Evolutionary conservation across 2,797 vertebrate species (phyloP).

Genomic region (Jordanella pulchra): DNA sequence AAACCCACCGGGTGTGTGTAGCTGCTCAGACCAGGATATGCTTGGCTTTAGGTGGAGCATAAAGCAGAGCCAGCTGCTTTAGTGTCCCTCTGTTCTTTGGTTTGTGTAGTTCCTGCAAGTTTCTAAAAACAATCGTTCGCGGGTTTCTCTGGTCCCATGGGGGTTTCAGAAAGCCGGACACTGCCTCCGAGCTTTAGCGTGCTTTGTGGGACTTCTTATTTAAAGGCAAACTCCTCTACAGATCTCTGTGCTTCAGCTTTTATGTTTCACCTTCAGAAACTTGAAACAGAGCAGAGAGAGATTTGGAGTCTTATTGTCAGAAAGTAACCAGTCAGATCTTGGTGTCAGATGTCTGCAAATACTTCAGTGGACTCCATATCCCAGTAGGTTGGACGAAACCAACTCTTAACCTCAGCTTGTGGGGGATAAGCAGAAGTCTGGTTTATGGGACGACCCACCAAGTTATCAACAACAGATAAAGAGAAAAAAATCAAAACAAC

Average conservation of each 20-base stretch:
- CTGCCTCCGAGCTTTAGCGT: constrained; percentile 18
- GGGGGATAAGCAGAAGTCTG: neutral
- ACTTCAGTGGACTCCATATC: neutral
- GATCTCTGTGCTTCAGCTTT: neutral
- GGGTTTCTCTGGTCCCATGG: constrained; percentile 32
- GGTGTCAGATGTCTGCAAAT: neutral
- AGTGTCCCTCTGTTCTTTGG: constrained; percentile 19
- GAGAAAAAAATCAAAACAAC: neutral
- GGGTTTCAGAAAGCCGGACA: constrained; percentile 29
- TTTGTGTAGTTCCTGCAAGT: constrained; percentile 33
- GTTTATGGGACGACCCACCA: neutral
- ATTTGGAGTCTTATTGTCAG: neutral
- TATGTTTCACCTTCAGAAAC: neutral
- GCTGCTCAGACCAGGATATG: constrained; percentile 39
- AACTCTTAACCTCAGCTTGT: neutral
- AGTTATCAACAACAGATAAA: neutral
- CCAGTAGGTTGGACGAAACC: neutral
- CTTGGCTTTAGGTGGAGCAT: constrained; percentile 62
- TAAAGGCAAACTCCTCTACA: constrained; percentile 9
- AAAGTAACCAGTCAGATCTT: neutral
- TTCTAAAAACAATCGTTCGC: constrained; percentile 22
- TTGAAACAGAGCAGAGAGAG: neutral
- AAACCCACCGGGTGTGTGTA: constrained; percentile 31
- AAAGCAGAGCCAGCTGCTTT: constrained; percentile 37
- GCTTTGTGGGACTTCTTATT: constrained; percentile 29